phyloP scores from a whole-genome alignment of 2,888 invertebrate genomes.

The Oscheius onirici region DNA sequence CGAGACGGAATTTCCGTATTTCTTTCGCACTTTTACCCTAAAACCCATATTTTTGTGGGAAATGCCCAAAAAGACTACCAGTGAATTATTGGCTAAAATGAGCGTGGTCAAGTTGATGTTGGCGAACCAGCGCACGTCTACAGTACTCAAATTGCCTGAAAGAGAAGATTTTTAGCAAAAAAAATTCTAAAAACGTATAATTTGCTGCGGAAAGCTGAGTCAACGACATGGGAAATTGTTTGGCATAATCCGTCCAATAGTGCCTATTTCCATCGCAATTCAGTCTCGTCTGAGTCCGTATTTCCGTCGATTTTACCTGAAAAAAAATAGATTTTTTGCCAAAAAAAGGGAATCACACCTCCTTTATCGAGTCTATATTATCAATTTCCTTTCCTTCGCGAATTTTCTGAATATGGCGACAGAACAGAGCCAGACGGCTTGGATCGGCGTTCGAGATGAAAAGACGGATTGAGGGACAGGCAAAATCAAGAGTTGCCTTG shows the following conservation, averaged over 20 bases:
- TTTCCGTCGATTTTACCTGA: constrained; percentile 20
- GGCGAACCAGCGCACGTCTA: constrained; percentile 26
- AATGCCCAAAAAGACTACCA: background rate
- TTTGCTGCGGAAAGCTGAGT: background rate
- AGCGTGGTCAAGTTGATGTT: background rate
- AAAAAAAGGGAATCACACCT: background rate
- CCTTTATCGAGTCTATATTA: background rate
- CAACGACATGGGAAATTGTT: background rate
- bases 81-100: background rate
- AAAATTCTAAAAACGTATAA: background rate
- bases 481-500: constrained; percentile 14
- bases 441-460: constrained; percentile 16
- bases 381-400: background rate
- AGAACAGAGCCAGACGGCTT: background rate
- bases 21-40: background rate
- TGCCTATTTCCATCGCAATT: background rate
- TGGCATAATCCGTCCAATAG: constrained; percentile 5
- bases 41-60: background rate
- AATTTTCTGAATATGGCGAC: background rate
- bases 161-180: background rate
- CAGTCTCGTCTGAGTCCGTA: constrained; percentile 1
- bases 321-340: background rate
- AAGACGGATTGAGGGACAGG: background rate
- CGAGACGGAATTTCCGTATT: constrained; percentile 3
- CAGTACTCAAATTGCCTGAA: constrained; percentile 3